A percentile compares a stretch with the other conserved stretches of the same genome.
Conservation (phyloP, 1,140 invertebrate genomes). For the Drosophila nasuta region DNA sequence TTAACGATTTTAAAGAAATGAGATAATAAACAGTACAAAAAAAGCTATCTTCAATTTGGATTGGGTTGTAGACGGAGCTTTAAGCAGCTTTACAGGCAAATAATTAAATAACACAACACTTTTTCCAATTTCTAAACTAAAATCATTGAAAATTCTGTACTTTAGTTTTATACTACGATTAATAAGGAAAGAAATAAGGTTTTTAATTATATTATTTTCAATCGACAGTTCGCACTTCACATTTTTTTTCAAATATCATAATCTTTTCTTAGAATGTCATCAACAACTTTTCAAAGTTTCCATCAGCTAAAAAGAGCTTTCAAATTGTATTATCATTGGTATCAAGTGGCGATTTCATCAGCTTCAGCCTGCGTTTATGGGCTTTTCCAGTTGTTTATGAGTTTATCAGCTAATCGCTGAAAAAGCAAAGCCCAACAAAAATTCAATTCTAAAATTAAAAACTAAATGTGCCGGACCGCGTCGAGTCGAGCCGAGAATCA, state of each 20-base stretch:
- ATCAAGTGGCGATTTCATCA: conserved; percentile 6
- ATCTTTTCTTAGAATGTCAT: background rate
- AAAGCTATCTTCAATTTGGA: background rate
- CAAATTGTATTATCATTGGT: background rate
- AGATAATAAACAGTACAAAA: background rate
- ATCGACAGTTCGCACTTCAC: no score
- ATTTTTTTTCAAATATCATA: no score
- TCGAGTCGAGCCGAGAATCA: conserved; percentile 1
- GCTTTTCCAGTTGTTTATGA: conserved; percentile 27
- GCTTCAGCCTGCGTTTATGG: background rate
- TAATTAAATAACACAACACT: no score
- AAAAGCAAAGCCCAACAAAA: conserved; percentile 37
- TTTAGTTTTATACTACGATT: no score
- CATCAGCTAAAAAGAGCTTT: background rate
- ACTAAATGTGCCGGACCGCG: background rate
- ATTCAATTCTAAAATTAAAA: conserved; percentile 35
- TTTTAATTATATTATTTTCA: no score
- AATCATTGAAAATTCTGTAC: no score
- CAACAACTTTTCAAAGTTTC: background rate
- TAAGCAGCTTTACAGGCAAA: background rate
- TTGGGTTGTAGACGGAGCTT: background rate
- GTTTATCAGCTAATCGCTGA: conserved; percentile 54
- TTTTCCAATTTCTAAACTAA: no score
- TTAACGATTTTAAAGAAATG: conserved; percentile 5
- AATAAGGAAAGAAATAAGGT: no score